Evolutionary conservation across 2,888 invertebrate species (phyloP).

Genomic region (Chironomus tentans): DNA sequence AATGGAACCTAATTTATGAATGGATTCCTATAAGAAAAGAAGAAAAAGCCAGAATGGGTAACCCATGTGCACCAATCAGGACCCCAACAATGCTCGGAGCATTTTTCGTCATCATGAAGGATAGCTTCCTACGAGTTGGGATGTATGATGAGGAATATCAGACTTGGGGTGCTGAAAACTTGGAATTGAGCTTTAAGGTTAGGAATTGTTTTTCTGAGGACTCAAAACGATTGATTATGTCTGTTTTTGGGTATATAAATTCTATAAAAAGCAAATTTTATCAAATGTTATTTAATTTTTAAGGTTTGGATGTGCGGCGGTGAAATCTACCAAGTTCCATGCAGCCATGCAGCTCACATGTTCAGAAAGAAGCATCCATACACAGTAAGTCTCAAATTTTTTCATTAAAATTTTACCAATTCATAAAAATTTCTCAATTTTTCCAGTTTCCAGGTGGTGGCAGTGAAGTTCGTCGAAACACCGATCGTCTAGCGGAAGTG

Average conservation of each 20-base stretch:
- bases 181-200: slow-evolving; percentile 10
- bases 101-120: slow-evolving; percentile 20
- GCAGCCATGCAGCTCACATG: slow-evolving; percentile 33
- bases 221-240: no score
- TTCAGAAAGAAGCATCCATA: slow-evolving; percentile 56
- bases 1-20: slow-evolving; percentile 18
- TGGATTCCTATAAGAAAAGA: neutral
- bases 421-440: neutral
- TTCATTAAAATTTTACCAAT: neutral
- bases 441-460: slow-evolving; percentile 38
- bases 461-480: slow-evolving; percentile 72
- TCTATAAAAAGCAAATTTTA: no score
- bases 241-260: no score
- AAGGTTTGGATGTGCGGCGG: slow-evolving; percentile 32
- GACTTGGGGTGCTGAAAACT: neutral
- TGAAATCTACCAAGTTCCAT: slow-evolving; percentile 32
- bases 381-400: slow-evolving; percentile 41
- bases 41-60: neutral
- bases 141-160: slow-evolving; percentile 18
- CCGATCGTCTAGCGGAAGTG: slow-evolving; percentile 71
- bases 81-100: slow-evolving; percentile 18
- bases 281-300: neutral
- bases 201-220: no score
- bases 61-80: slow-evolving; percentile 13
- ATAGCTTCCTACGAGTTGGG: slow-evolving; percentile 4